Evolutionary conservation across 2,797 vertebrate species (phyloP).

Genomic region (Notoglanidium macrostoma): DNA sequence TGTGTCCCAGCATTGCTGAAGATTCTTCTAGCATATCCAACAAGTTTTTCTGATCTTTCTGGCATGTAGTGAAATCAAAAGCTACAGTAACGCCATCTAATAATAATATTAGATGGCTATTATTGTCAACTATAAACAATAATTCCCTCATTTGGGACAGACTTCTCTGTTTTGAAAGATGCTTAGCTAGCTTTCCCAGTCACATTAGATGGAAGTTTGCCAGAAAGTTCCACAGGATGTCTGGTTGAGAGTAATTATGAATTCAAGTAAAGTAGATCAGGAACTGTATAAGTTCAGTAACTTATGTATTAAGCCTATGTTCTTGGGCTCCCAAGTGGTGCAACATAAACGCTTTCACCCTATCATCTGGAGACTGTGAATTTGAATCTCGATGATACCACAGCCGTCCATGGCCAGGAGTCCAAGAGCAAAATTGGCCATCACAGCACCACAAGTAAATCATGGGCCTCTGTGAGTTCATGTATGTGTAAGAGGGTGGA

Average conservation of each 20-base stretch:
- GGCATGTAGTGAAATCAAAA: not conserved
- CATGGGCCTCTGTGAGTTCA: not conserved
- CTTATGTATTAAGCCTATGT: not conserved
- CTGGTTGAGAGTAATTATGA: not conserved
- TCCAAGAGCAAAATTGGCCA: not conserved
- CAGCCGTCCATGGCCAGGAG: not conserved
- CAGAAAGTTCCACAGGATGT: not conserved
- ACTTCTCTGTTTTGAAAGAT: not conserved
- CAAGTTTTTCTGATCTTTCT: not conserved
- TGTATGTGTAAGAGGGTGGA: not conserved
- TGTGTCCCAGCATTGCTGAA: not conserved
- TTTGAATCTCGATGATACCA: not conserved
- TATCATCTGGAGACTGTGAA: not conserved
- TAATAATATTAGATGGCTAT: not conserved
- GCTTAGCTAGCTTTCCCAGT: not conserved
- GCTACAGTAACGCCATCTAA: not conserved
- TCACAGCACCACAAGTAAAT: not conserved
- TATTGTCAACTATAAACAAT: not conserved
- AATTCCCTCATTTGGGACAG: not conserved
- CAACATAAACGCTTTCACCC: not conserved
- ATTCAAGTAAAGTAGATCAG: not conserved
- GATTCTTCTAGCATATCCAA: not conserved
- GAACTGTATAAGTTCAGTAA: not conserved
- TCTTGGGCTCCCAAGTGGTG: not conserved
- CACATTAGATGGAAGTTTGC: not conserved